phyloP scores from a whole-genome alignment of 2,888 invertebrate species.

The Drosophila anceps region DNA sequence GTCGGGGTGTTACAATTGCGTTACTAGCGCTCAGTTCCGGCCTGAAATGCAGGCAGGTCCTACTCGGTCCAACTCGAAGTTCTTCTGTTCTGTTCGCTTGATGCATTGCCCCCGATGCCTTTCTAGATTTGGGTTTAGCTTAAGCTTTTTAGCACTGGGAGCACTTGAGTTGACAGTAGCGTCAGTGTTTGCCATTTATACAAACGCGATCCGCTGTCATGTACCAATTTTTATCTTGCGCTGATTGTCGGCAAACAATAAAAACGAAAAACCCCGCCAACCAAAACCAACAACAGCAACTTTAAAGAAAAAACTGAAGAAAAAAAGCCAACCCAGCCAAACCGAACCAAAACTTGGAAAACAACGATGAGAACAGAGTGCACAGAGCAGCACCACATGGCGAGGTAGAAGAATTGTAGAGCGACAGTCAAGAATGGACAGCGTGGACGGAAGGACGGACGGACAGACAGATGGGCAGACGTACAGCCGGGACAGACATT shows the following conservation, averaged over 20 bases:
- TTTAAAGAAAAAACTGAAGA: conserved; percentile 9
- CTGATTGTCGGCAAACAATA: conserved; percentile 84
- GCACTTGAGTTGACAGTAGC: conserved; percentile 77
- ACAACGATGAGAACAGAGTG: conserved; percentile 36
- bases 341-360: conserved; percentile 29
- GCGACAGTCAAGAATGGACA: conserved; percentile 58
- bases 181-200: conserved; percentile 82
- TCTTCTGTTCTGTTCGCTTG: conserved; percentile 9
- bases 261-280: conserved; percentile 72
- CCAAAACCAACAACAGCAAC: conserved; percentile 55
- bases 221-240: conserved; percentile 83
- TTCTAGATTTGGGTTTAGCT: conserved; percentile 29
- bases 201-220: conserved; percentile 84
- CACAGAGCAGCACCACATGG: conserved; percentile 47
- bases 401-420: conserved; percentile 73
- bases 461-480: conserved; percentile 22
- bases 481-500: conserved; percentile 72
- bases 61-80: conserved; percentile 1
- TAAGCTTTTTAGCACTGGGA: conserved; percentile 33
- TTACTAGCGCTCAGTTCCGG: conserved; percentile 55
- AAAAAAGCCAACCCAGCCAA: conserved; percentile 9
- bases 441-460: conserved; percentile 13
- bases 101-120: conserved; percentile 27
- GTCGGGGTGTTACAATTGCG: conserved; percentile 25
- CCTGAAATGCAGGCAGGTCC: conserved; percentile 5